These are phyloP conservation scores for Colistium nudipinnis DNA, from an alignment of 2,113 vertebrate genomes.

Conservation along the genomic window DNA sequence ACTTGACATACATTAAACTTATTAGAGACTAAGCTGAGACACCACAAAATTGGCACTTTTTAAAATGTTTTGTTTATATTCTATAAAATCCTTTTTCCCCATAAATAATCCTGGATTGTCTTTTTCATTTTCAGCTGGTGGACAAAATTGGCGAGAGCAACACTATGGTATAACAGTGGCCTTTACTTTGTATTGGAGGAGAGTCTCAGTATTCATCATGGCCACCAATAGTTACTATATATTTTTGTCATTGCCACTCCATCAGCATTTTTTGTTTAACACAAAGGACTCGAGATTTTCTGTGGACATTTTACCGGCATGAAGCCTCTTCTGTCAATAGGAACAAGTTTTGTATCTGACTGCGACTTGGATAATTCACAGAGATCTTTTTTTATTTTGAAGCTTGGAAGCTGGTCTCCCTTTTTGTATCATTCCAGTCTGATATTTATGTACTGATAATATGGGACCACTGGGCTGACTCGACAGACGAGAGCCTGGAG, in stretches of 20 bases:
- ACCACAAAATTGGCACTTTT: no score
- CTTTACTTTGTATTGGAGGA: background rate
- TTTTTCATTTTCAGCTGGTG: slow-evolving; percentile 86
- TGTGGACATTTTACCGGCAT: slow-evolving; percentile 38
- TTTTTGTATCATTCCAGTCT: slow-evolving; percentile 47
- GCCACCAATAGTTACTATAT: slow-evolving; percentile 40
- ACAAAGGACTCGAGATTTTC: slow-evolving; percentile 23
- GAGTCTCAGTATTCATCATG: slow-evolving; percentile 40
- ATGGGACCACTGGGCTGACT: slow-evolving; percentile 51
- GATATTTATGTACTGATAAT: slow-evolving; percentile 54
- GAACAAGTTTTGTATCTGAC: slow-evolving; percentile 38
- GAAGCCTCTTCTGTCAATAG: slow-evolving; percentile 13
- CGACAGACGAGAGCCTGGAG: background rate
- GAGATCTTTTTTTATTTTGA: slow-evolving; percentile 21
- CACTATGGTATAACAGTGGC: slow-evolving; percentile 92
- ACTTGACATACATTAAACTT: background rate
- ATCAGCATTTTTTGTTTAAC: slow-evolving; percentile 31
- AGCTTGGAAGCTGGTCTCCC: slow-evolving; percentile 46
- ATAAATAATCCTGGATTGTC: background rate
- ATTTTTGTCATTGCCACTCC: slow-evolving; percentile 45
- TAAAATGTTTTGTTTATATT: background rate
- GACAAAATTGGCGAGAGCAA: slow-evolving; percentile 98
- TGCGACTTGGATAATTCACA: slow-evolving; percentile 30
- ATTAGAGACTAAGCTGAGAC: background rate
- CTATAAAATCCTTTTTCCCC: background rate